These are phyloP conservation scores for Drosophila pseudoananassae DNA, from an alignment of 1,140 invertebrate species.

Conservation along the genomic window DNA sequence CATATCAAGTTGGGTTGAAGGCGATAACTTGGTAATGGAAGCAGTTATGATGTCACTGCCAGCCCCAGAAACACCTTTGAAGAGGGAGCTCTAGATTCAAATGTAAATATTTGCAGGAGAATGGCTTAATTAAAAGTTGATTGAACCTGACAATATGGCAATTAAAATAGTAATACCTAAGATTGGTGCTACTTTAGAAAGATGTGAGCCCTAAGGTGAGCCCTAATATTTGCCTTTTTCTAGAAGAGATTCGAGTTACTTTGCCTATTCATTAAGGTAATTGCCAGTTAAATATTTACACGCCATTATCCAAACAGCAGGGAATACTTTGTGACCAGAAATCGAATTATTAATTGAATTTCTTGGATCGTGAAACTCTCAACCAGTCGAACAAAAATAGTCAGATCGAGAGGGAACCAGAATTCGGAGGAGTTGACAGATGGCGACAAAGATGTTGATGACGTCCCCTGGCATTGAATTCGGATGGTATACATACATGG, in stretches of 20 bases:
- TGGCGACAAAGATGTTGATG: constrained; percentile 70
- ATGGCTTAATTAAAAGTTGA: constrained; percentile 1
- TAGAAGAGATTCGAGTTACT: not conserved
- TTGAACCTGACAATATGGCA: not conserved
- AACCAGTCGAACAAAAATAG: constrained; percentile 51
- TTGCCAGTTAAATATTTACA: constrained; percentile 60
- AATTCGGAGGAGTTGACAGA: constrained; percentile 64
- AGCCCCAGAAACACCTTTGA: constrained; percentile 26
- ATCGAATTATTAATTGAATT: constrained; percentile 64
- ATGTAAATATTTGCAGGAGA: constrained; percentile 15
- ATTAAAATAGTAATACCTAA: not conserved
- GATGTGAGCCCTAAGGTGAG: not conserved
- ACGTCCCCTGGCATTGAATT: constrained; percentile 62
- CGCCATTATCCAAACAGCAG: constrained; percentile 31
- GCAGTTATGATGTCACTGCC: constrained; percentile 54
- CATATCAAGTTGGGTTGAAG: constrained; percentile 74
- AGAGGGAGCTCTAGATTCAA: not conserved
- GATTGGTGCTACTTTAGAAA: not conserved
- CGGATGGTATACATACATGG: constrained; percentile 4
- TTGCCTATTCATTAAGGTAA: constrained; percentile 50
- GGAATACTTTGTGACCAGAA: constrained; percentile 27
- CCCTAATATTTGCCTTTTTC: not conserved
- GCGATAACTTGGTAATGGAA: constrained; percentile 50
- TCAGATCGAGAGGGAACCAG: constrained; percentile 29
- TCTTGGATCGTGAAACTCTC: constrained; percentile 19